phyloP scores from a whole-genome alignment of 1,140 invertebrate genomes.

The Aleiodes sp. region DNA sequence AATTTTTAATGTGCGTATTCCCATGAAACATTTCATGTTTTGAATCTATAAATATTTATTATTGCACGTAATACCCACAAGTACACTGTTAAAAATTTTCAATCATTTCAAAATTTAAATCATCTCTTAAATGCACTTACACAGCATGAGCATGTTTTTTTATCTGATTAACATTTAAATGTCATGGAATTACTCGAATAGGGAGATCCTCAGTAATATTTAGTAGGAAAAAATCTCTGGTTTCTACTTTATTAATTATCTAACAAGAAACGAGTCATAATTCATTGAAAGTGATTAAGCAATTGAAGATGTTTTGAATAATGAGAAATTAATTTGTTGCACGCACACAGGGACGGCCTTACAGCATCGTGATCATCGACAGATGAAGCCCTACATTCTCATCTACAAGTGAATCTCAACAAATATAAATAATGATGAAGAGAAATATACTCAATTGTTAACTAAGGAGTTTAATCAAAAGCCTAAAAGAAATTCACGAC shows the following conservation, averaged over 20 bases:
- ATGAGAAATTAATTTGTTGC: constrained; percentile 14
- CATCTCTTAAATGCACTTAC: constrained; percentile 1
- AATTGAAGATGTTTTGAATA: not conserved
- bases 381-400: not conserved
- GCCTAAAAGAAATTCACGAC: not conserved
- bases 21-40: constrained; percentile 13
- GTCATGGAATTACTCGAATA: constrained; percentile 17
- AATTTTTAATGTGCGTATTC: constrained; percentile 30
- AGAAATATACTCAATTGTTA: not conserved
- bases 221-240: not conserved
- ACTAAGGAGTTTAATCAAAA: not conserved
- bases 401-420: not conserved
- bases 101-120: not conserved
- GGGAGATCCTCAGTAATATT: constrained; percentile 3
- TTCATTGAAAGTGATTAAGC: not conserved
- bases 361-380: not conserved
- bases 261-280: not conserved
- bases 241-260: not conserved
- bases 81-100: constrained; percentile 12
- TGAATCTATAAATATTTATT: constrained; percentile 18
- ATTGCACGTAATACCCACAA: not conserved
- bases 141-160: constrained; percentile 33
- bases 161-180: not conserved
- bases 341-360: not conserved
- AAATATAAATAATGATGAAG: not conserved